Evolutionary conservation across 1,140 invertebrate species (phyloP).

Genomic region (Hylyphantes graminicola): DNA sequence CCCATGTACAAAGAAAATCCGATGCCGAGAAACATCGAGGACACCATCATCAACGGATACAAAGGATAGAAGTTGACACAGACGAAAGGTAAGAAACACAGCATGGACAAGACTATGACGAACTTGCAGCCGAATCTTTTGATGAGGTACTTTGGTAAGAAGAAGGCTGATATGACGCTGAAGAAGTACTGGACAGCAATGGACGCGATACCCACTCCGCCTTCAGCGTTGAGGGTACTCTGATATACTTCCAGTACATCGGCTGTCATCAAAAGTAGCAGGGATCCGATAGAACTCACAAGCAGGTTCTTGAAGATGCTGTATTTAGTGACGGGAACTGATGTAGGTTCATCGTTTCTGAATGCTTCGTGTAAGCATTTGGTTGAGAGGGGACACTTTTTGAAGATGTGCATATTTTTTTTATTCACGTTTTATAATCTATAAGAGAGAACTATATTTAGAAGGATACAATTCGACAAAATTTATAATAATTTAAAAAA

Average conservation of each 20-base stretch:
- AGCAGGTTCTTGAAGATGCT: neutral
- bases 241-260: slow-evolving; percentile 75
- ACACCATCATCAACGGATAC: neutral
- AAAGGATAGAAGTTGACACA: slow-evolving; percentile 8
- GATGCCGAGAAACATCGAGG: neutral
- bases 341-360: slow-evolving; percentile 62
- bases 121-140: slow-evolving; percentile 23
- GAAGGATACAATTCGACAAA: neutral
- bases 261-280: slow-evolving; percentile 93
- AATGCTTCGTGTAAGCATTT: no score
- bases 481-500: no score
- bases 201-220: slow-evolving; percentile 8
- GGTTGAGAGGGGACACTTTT: no score
- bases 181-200: neutral
- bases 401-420: no score
- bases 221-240: slow-evolving; percentile 19
- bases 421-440: no score
- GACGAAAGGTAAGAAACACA: slow-evolving; percentile 8
- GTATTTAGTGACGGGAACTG: neutral
- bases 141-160: slow-evolving; percentile 30
- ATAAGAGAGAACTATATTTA: no score
- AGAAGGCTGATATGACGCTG: neutral
- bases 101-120: slow-evolving; percentile 7
- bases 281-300: slow-evolving; percentile 73
- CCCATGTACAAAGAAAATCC: neutral